Evolutionary conservation across 2,888 invertebrate species (phyloP), one percentile per base, ranked within the genome.

Genomic region (Orchesella flavescens): DNA sequence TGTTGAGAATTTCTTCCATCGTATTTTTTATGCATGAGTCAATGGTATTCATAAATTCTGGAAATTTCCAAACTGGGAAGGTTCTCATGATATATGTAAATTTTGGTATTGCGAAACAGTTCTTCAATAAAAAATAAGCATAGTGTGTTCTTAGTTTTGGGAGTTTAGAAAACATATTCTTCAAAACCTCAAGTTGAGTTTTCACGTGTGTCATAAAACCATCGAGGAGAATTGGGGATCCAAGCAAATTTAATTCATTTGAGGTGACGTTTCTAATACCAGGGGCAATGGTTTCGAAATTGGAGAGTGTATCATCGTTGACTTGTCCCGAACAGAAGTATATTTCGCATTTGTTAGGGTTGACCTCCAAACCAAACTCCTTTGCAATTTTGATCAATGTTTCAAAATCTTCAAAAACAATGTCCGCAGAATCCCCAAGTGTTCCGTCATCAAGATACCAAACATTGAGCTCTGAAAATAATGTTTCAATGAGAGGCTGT

Each of bases 391-490:
- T 24, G 7, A 69, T 66, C 1, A 84, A 9, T 34, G 9, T 49
- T 53, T 46, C 2, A n/a, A 84, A 65, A 24, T 68, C 84, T 15
- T 49, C 5, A 4, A 84, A 15, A 1, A 81, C 75, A 3, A 12
- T n/a, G 13, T 72, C 75, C 0, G 61, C 43, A 1, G 10, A 7
- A 1, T 44, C 80, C 15, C 66, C 74, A 1, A 84, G 15, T 0
- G 76, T 71, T 1, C 76, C 80, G 44, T 84, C 84, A 44, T 84
- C 80, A 21, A 84, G 49, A 34, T 81, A 81, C 59, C 59, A 84
- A 9, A 80, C 0, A 12, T 76, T 76, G 0, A 84, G 63, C 59
- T 75, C 69, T 9, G 71, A 71, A 0, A 15, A 7, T 0, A 75
- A 1, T 9, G 46, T 13, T 3, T 21, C 1, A 21, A 84, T 46